Conservation (phyloP, 1,140 invertebrate genomes). For the Geopemphigus sp. region DNA sequence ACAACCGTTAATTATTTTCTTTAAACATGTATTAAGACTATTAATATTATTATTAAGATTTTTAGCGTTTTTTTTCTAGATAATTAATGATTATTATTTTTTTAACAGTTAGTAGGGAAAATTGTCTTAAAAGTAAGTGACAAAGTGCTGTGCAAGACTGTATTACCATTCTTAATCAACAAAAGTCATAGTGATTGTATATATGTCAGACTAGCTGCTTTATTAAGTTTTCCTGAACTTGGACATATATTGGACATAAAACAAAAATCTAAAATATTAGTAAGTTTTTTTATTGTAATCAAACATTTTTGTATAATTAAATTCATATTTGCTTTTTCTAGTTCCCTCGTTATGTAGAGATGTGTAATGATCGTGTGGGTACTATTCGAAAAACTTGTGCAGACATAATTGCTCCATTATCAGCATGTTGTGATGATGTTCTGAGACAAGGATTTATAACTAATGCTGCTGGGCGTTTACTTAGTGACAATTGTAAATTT, state of each 20-base stretch:
- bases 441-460: background rate
- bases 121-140: constrained; percentile 27
- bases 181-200: constrained; percentile 46
- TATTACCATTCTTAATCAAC: constrained; percentile 39
- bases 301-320: background rate
- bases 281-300: background rate
- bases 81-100: constrained; percentile 9
- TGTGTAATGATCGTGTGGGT: constrained; percentile 45
- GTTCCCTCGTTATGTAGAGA: constrained; percentile 42
- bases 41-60: background rate
- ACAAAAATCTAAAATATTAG: constrained; percentile 26
- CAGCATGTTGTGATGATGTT: constrained; percentile 30
- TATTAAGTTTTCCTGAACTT: constrained; percentile 48
- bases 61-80: background rate
- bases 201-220: constrained; percentile 38
- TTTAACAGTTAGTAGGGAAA: constrained; percentile 45
- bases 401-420: constrained; percentile 34
- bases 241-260: constrained; percentile 23
- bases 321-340: background rate
- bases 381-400: constrained; percentile 46
- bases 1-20: constrained; percentile 15
- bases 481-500: constrained; percentile 40
- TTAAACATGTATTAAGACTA: background rate
- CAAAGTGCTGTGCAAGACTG: constrained; percentile 23
- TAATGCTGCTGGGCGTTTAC: constrained; percentile 35